Evolutionary conservation across 2,113 vertebrate species (phyloP), one percentile per base, ranked within the genome.

Genomic region (Cephalopholis sonnerati): DNA sequence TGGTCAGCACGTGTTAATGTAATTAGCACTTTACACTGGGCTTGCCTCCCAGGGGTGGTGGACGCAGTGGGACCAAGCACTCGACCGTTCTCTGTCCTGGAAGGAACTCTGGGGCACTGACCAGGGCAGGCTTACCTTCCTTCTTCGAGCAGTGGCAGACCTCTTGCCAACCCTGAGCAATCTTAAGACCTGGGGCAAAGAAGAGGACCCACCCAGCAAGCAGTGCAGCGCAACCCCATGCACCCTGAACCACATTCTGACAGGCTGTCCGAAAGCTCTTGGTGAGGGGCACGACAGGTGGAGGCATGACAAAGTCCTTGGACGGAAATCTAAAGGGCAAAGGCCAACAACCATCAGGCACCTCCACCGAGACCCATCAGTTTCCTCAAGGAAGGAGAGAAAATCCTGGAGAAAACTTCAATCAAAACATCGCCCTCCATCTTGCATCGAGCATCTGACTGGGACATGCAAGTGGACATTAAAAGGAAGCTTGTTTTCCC

Each of bases 11-110:
- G n/a, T n/a, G n/a, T n/a, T n/a, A n/a, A n/a, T n/a, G n/a, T n/a
- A n/a, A n/a, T n/a, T n/a, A n/a, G n/a, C n/a, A n/a, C n/a, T n/a
- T n/a, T n/a, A n/a, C n/a, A n/a, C n/a, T 3, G 51, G 24, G 10
- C n/a, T 77, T 0, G 18, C 50, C 22, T 25, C 8, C 9, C 74
- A 41, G 32, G 29, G 5, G 1, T 17, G 24, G 4, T 57, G 63
- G 51, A 72, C 18, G 11, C 53, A 63, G 12, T 74, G 27, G 72
- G 74, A 66, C 2, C 32, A 77, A n/a, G 50, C 17, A 22, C 32
- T 41, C 0, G 22, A 77, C 0, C 1, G 17, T 15, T 5, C 18
- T 5, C 72, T 63, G 25, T 74, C 72, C 5, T 63, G 59, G 12
- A 51, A 41, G 39, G 36, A 68, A 7, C n/a, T 58, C 8, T 46